phyloP scores from a whole-genome alignment of 2,113 vertebrate genomes.

The Enhydra lutris region DNA sequence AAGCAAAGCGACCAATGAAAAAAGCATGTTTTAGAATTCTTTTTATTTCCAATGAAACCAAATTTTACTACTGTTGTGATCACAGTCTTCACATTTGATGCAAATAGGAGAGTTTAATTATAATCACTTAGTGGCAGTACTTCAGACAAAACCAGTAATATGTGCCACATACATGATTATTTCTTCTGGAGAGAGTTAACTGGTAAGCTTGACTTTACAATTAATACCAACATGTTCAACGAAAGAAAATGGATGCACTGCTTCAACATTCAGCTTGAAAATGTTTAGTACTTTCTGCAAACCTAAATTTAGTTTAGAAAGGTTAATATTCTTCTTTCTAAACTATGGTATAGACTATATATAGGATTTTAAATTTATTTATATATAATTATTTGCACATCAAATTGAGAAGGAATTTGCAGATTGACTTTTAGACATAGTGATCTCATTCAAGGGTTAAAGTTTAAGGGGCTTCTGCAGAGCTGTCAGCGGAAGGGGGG shows the following conservation, averaged over 20 bases:
- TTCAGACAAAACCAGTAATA: conserved; percentile 46
- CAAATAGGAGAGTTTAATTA: conserved; percentile 71
- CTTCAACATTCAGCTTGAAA: conserved; percentile 69
- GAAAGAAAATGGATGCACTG: conserved; percentile 59
- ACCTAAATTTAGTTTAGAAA: conserved; percentile 75
- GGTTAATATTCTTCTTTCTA: conserved; percentile 65
- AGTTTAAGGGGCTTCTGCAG: conserved; percentile 75
- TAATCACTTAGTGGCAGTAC: conserved; percentile 67
- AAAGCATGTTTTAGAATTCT: conserved; percentile 49
- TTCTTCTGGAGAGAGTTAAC: conserved; percentile 45
- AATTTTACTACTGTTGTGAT: conserved; percentile 55
- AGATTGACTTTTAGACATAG: conserved; percentile 63
- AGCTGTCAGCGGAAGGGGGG: conserved; percentile 62
- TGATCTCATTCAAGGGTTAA: conserved; percentile 34
- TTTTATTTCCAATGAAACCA: conserved; percentile 71
- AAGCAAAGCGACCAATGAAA: conserved; percentile 57
- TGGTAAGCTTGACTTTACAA: conserved; percentile 54
- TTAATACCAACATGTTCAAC: conserved; percentile 62
- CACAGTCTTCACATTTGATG: conserved; percentile 74
- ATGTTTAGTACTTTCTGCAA: conserved; percentile 61
- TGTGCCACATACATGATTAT: conserved; percentile 60
- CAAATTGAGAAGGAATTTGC: conserved; percentile 61
- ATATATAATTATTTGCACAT: conserved; percentile 71
- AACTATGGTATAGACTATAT: conserved; percentile 73
- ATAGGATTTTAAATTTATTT: conserved; percentile 72